These are phyloP conservation scores for Plotosus lineatus DNA, from an alignment of 2,113 vertebrate genomes.

Conservation along the genomic window DNA sequence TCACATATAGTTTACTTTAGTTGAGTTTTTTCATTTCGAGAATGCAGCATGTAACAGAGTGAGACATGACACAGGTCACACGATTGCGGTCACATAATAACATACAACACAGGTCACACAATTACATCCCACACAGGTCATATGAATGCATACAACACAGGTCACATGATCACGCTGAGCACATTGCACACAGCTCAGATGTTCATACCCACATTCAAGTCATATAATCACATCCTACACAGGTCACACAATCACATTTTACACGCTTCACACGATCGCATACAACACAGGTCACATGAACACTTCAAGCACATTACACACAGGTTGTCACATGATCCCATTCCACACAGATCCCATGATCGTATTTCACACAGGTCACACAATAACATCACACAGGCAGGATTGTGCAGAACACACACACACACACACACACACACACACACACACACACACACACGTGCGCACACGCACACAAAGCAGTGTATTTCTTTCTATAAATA, in stretches of 20 bases:
- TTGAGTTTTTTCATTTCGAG: too few species aligned
- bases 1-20: too few species aligned
- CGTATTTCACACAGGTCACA: not conserved
- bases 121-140: not conserved
- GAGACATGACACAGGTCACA: not conserved
- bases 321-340: not conserved
- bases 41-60: too few species aligned
- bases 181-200: too few species aligned
- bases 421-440: too few species aligned
- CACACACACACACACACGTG: too few species aligned
- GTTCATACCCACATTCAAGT: not conserved
- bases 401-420: too few species aligned
- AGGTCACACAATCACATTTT: not conserved
- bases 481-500: too few species aligned
- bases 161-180: not conserved
- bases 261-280: not conserved
- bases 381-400: too few species aligned
- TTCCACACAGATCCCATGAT: not conserved
- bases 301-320: too few species aligned
- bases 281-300: not conserved
- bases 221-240: not conserved
- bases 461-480: too few species aligned
- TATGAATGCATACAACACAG: not conserved
- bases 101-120: not conserved
- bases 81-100: not conserved